phyloP scores from a whole-genome alignment of 2,113 vertebrate genomes.

The Probosciger aterrimus region DNA sequence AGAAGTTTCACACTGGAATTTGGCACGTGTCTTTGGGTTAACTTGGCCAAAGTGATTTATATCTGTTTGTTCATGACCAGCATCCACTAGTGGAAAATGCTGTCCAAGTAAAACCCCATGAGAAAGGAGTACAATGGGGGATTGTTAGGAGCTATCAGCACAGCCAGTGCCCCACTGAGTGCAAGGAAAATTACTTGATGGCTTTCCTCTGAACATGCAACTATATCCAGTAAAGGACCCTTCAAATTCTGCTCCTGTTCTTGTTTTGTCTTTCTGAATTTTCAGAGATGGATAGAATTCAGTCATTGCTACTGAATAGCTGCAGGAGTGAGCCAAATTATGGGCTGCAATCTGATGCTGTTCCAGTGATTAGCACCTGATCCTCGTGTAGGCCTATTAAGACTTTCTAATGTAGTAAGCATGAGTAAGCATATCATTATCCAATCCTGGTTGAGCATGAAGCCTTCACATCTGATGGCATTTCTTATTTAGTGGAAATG shows the following conservation, averaged over 20 bases:
- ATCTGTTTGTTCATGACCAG: conserved; percentile 38
- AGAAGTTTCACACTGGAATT: conserved; percentile 26
- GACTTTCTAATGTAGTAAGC: conserved; percentile 44
- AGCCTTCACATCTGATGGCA: conserved; percentile 35
- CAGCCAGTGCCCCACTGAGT: neutral
- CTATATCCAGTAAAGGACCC: neutral
- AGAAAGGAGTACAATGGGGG: neutral
- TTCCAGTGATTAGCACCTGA: conserved; percentile 32
- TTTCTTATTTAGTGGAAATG: conserved; percentile 11
- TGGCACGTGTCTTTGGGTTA: conserved; percentile 14
- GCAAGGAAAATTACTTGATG: neutral
- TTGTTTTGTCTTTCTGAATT: neutral
- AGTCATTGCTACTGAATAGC: neutral
- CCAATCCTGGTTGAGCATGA: neutral
- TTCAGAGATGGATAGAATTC: neutral
- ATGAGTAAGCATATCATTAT: conserved; percentile 62
- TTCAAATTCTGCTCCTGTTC: neutral
- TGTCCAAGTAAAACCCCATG: neutral
- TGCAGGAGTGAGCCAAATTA: neutral
- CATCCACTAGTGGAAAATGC: conserved; percentile 29
- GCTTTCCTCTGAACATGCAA: neutral
- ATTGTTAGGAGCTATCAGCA: neutral
- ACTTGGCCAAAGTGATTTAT: conserved; percentile 50
- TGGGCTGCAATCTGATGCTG: neutral
- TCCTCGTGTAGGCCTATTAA: conserved; percentile 6